Conservation (phyloP, 1,140 invertebrate genomes). For the Hylyphantes graminicola region DNA sequence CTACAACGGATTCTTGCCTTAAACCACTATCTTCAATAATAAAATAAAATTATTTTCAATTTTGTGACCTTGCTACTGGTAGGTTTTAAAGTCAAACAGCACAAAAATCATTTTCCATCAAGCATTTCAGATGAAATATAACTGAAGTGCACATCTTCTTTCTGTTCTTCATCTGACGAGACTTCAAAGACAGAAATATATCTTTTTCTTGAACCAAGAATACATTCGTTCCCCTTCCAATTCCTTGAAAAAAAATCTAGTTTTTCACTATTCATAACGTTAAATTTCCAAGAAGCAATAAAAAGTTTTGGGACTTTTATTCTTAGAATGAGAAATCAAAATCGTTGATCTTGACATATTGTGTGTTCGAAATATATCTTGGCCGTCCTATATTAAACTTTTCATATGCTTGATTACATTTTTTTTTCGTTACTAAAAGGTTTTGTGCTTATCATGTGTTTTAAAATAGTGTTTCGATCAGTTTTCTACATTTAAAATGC, state of each 20-base stretch:
- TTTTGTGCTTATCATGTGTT: no score
- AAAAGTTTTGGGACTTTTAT: slow-evolving; percentile 13
- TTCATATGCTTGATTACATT: no score
- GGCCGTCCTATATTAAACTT: no score
- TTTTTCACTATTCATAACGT: slow-evolving; percentile 55
- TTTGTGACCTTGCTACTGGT: slow-evolving; percentile 50
- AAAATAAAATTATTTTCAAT: slow-evolving; percentile 53
- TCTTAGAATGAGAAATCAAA: slow-evolving; percentile 4
- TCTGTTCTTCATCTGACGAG: slow-evolving; percentile 30
- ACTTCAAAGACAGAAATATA: slow-evolving; percentile 53
- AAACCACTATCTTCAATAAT: slow-evolving; percentile 17
- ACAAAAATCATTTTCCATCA: slow-evolving; percentile 39
- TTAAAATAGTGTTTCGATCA: no score
- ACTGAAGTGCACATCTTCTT: slow-evolving; percentile 43
- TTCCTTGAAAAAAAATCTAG: slow-evolving; percentile 21
- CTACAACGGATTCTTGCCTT: background rate
- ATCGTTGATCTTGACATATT: slow-evolving; percentile 17
- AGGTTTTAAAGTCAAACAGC: slow-evolving; percentile 9
- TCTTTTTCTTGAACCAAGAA: slow-evolving; percentile 38
- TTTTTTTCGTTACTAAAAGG: no score
- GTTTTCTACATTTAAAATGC: no score
- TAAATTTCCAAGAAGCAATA: slow-evolving; percentile 27
- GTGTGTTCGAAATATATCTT: background rate
- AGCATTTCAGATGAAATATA: slow-evolving; percentile 54
- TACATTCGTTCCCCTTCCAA: slow-evolving; percentile 20